Evolutionary conservation across 2,888 invertebrate genomes (phyloP).

Genomic region (Saturnia japonica): DNA sequence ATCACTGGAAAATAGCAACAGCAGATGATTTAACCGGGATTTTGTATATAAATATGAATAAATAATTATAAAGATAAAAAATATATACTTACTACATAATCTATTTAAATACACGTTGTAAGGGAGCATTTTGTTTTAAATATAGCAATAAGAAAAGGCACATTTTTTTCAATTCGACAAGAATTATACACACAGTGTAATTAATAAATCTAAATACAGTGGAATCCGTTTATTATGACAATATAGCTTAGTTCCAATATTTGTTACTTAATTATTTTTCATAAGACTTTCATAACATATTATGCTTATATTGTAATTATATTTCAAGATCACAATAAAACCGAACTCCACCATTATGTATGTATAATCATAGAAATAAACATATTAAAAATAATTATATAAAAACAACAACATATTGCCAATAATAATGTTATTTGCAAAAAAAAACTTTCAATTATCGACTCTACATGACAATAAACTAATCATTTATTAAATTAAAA

Average conservation of each 20-base stretch:
- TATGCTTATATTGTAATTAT: neutral
- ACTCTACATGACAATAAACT: neutral
- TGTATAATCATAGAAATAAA: constrained; percentile 5
- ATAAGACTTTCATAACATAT: neutral
- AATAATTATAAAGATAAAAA: neutral
- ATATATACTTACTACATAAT: constrained; percentile 3
- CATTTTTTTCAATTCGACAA: constrained; percentile 39
- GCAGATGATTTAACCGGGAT: neutral
- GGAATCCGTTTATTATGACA: neutral
- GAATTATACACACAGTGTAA: constrained; percentile 14
- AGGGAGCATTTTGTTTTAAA: constrained; percentile 6
- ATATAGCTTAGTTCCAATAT: neutral
- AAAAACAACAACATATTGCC: neutral
- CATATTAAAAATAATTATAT: neutral
- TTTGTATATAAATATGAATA: neutral
- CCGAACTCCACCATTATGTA: neutral
- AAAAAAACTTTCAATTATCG: neutral
- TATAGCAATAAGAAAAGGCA: constrained; percentile 39
- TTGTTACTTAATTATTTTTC: neutral
- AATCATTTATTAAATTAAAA: neutral
- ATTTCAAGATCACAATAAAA: constrained; percentile 10
- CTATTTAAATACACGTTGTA: neutral
- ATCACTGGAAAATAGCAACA: neutral
- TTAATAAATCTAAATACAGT: constrained; percentile 5
- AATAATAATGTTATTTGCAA: neutral